Evolutionary conservation across 2,888 invertebrate genomes (phyloP).

Genomic region (Diadegma fenestrale): DNA sequence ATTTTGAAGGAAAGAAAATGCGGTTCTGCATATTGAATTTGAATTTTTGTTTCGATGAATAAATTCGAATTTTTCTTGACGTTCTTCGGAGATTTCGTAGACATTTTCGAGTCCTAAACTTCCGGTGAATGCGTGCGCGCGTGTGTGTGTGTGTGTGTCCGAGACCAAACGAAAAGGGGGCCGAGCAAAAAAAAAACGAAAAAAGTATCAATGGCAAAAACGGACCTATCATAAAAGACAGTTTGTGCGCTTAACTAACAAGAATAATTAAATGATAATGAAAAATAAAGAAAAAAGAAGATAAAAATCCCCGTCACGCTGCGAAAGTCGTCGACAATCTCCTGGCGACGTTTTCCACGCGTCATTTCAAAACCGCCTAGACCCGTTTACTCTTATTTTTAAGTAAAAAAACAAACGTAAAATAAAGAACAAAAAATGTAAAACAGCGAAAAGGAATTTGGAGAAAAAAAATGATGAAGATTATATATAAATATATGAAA

Average conservation of each 20-base stretch:
- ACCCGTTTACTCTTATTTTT: slow-evolving; percentile 63
- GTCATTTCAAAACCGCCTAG: slow-evolving; percentile 2
- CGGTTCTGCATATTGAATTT: background rate
- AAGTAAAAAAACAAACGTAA: slow-evolving; percentile 39
- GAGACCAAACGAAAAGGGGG: slow-evolving; percentile 16
- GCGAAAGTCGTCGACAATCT: background rate
- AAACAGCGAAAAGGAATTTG: slow-evolving; percentile 31
- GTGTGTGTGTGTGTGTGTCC: background rate
- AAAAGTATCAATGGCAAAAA: slow-evolving; percentile 71
- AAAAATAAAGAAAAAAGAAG: slow-evolving; percentile 38
- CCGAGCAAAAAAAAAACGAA: slow-evolving; percentile 22
- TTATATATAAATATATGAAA: slow-evolving; percentile 53
- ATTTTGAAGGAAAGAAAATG: background rate
- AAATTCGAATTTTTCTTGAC: background rate
- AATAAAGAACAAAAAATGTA: background rate
- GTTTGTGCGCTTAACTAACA: slow-evolving; percentile 83
- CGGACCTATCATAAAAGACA: slow-evolving; percentile 82
- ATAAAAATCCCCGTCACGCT: slow-evolving; percentile 22
- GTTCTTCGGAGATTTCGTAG: background rate
- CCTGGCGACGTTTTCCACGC: slow-evolving; percentile 24
- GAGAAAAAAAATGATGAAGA: slow-evolving; percentile 42
- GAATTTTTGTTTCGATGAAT: background rate
- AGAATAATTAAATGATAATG: slow-evolving; percentile 37
- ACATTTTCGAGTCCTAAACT: background rate
- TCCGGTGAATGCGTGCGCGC: background rate